Conservation (phyloP, 2,113 vertebrate genomes). For the Lanius collurio region DNA sequence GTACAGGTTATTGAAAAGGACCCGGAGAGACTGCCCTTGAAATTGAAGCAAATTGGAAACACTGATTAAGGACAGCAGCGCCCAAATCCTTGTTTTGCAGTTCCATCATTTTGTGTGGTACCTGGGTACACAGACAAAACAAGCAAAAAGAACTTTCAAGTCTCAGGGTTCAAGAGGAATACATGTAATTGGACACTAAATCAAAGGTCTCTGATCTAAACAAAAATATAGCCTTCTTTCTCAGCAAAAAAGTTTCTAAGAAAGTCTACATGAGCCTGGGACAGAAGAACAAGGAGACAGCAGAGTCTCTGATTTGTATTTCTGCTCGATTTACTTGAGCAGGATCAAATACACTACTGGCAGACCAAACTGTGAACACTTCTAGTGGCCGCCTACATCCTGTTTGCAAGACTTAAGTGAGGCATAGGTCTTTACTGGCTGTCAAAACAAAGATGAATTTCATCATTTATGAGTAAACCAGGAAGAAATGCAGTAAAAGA, state of each 20-base stretch:
- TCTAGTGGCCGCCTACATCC: background rate
- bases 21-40: background rate
- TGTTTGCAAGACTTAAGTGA: constrained; percentile 27
- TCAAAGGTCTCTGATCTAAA: background rate
- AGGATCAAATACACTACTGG: background rate
- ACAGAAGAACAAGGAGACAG: background rate
- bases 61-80: background rate
- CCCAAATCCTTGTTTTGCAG: background rate
- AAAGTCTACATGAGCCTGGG: background rate
- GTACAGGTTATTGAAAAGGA: background rate
- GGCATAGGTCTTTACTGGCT: constrained; percentile 14
- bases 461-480: background rate
- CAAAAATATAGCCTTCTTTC: background rate
- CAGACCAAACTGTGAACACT: background rate
- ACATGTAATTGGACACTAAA: background rate
- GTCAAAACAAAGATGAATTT: background rate
- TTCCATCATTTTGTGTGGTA: background rate
- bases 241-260: background rate
- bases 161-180: background rate
- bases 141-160: background rate
- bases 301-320: background rate
- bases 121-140: background rate
- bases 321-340: background rate
- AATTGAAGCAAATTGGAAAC: background rate
- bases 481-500: background rate